Conservation (phyloP, 2,113 vertebrate species). For the Pithys albifrons region DNA sequence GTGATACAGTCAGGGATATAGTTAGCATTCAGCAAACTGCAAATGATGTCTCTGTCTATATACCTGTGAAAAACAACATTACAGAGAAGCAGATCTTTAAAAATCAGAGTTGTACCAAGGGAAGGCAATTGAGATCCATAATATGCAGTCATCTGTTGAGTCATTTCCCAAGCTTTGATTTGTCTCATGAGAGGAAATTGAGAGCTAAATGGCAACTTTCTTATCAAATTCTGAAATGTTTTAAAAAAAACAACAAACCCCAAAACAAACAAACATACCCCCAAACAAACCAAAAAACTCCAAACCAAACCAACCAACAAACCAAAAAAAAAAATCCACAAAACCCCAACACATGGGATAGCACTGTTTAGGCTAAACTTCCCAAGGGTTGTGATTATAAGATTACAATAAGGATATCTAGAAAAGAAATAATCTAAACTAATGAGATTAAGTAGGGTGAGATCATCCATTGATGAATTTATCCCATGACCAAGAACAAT, state of each 20-base stretch:
- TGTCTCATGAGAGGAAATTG: background rate
- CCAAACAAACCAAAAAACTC: background rate
- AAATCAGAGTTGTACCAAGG: background rate
- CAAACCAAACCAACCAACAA: background rate
- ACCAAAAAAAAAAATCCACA: no score
- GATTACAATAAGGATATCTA: background rate
- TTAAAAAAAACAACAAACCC: background rate
- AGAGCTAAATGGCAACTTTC: background rate
- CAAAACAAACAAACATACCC: background rate
- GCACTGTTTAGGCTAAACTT: background rate
- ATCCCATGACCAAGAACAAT: slow-evolving; percentile 1
- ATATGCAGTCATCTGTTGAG: background rate
- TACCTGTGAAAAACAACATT: background rate
- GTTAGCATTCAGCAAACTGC: background rate
- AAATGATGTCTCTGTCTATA: background rate
- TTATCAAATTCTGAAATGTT: background rate
- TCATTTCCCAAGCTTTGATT: background rate
- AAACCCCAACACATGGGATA: background rate
- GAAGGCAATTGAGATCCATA: background rate
- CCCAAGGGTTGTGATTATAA: background rate
- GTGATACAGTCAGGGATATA: background rate
- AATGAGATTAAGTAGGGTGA: slow-evolving; percentile 19
- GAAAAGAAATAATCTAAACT: background rate
- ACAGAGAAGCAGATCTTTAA: background rate
- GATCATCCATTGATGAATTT: slow-evolving; percentile 15